Conservation (phyloP, 2,888 invertebrate genomes). For the Aplocera efformata region DNA sequence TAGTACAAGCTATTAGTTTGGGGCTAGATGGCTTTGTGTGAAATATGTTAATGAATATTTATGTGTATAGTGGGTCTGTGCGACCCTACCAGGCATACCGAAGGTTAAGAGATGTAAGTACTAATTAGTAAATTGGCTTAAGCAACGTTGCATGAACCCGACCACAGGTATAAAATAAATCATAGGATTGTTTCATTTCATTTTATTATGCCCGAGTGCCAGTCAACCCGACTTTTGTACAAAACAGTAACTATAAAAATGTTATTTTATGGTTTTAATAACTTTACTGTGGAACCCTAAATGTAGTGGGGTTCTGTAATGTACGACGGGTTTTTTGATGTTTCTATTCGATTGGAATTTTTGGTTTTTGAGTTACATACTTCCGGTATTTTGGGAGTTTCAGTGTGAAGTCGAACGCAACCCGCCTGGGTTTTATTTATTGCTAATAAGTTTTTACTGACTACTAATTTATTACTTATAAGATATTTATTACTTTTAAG, state of each 20-base stretch:
- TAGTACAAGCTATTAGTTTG: no score
- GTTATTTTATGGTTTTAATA: constrained; percentile 58
- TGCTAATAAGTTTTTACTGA: no score
- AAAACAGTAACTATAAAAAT: constrained; percentile 59
- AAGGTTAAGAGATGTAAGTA: not conserved
- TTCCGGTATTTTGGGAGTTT: not conserved
- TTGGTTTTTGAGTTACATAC: not conserved
- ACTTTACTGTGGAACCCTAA: constrained; percentile 42
- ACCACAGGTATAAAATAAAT: constrained; percentile 68
- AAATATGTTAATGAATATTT: no score
- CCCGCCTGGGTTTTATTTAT: no score
- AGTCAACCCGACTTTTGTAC: constrained; percentile 58
- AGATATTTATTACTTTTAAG: no score
- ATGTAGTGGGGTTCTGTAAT: constrained; percentile 21
- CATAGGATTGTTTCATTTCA: constrained; percentile 73
- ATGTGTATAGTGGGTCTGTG: no score
- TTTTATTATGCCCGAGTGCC: constrained; percentile 65
- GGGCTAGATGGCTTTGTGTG: no score
- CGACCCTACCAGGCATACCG: no score
- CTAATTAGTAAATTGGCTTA: constrained; percentile 15
- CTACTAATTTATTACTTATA: no score
- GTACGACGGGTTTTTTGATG: constrained; percentile 16
- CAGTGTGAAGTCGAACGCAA: no score
- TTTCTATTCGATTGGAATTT: constrained; percentile 16
- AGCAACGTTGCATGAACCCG: constrained; percentile 45